Conservation (phyloP, 1,140 invertebrate genomes). For the Cotesia glomerata region DNA sequence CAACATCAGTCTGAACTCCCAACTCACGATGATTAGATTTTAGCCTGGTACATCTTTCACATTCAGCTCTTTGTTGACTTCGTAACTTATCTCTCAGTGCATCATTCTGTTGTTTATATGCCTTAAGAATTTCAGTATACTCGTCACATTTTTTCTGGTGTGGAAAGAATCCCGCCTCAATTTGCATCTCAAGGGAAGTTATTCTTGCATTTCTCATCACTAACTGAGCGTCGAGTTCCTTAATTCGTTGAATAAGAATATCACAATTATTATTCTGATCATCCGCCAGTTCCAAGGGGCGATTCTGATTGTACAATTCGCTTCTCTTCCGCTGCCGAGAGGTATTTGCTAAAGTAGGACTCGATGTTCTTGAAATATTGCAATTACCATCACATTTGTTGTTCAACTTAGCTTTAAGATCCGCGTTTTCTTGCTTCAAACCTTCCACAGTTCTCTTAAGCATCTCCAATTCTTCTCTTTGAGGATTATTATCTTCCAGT, state of each 20-base stretch:
- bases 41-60: slow-evolving; percentile 45
- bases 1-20: slow-evolving; percentile 35
- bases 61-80: slow-evolving; percentile 36
- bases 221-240: slow-evolving; percentile 46
- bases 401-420: slow-evolving; percentile 36
- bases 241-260: slow-evolving; percentile 36
- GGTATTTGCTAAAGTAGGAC: slow-evolving; percentile 35
- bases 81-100: slow-evolving; percentile 37
- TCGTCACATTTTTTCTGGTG: slow-evolving; percentile 49
- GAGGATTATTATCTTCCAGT: background rate
- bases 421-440: slow-evolving; percentile 34
- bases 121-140: slow-evolving; percentile 38
- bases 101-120: slow-evolving; percentile 35
- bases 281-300: slow-evolving; percentile 38
- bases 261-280: slow-evolving; percentile 20
- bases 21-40: slow-evolving; percentile 41
- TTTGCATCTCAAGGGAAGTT: slow-evolving; percentile 48
- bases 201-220: slow-evolving; percentile 50
- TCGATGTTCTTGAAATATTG: slow-evolving; percentile 39
- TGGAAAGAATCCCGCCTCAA: slow-evolving; percentile 49
- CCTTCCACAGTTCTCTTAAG: slow-evolving; percentile 15
- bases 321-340: slow-evolving; percentile 38
- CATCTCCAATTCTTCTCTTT: slow-evolving; percentile 14
- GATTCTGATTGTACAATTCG: slow-evolving; percentile 48
- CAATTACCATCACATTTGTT: slow-evolving; percentile 23